A percentile compares a stretch with the other conserved stretches of the same genome.
Conservation (phyloP, 2,888 invertebrate species). For the Scaeva pyrastri region DNA sequence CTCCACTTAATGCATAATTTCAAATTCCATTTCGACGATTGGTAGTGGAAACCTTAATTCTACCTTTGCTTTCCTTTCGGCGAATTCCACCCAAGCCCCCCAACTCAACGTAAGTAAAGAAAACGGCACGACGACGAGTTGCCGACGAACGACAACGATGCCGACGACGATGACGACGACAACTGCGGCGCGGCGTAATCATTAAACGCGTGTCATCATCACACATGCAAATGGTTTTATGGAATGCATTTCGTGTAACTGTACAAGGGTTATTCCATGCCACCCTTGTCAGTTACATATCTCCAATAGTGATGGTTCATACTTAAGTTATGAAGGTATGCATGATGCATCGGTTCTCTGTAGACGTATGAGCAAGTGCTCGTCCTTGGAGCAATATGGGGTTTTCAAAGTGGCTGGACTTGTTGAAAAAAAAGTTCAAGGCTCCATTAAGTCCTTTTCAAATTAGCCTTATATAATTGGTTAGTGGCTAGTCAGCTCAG, state of each 20-base stretch:
- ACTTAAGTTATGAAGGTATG: conserved; percentile 2
- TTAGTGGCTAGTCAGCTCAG: too few relatives aligned
- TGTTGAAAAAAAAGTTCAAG: background rate
- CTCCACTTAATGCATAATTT: conserved; percentile 70
- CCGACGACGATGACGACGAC: too few relatives aligned
- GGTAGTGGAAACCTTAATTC: conserved; percentile 19
- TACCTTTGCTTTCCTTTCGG: background rate
- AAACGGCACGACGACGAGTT: conserved; percentile 19
- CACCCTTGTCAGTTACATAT: conserved; percentile 43
- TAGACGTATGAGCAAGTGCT: background rate
- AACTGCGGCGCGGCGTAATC: conserved; percentile 46
- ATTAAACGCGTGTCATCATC: conserved; percentile 67
- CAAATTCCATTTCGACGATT: conserved; percentile 69
- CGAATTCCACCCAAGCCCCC: background rate
- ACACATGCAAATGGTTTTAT: conserved; percentile 68
- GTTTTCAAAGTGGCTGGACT: background rate
- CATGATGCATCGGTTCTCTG: background rate
- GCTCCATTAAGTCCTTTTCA: background rate
- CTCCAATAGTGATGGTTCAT: background rate
- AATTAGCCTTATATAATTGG: too few relatives aligned
- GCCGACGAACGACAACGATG: too few relatives aligned
- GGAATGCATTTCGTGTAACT: conserved; percentile 38
- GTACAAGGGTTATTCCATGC: conserved; percentile 32
- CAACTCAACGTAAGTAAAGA: conserved; percentile 35
- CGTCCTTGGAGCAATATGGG: conserved; percentile 1